Conservation (phyloP, 1,140 invertebrate species). For the Probaryconus sp. region DNA sequence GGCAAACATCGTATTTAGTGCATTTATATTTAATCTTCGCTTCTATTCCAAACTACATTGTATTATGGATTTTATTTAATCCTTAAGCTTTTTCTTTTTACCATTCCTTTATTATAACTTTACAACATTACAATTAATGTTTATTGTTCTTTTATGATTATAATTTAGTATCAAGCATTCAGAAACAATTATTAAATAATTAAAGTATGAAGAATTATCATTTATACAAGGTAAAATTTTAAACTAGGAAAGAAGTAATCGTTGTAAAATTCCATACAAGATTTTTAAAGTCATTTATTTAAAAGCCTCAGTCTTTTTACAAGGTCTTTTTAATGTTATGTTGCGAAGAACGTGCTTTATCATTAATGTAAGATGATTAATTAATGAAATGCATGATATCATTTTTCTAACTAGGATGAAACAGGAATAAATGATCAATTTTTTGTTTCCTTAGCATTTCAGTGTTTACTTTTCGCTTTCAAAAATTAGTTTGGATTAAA, state of each 20-base stretch:
- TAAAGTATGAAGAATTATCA: no score
- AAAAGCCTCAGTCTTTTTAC: conserved; percentile 18
- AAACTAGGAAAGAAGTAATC: neutral
- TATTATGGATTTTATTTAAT: conserved; percentile 13
- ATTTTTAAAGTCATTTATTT: conserved; percentile 17
- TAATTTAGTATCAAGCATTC: no score
- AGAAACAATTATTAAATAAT: no score
- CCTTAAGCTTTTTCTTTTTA: conserved; percentile 8
- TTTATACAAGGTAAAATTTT: neutral
- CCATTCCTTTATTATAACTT: neutral
- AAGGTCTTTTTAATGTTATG: conserved; percentile 13
- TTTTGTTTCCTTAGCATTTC: no score
- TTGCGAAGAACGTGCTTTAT: conserved; percentile 13
- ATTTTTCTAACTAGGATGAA: no score
- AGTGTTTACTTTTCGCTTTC: no score
- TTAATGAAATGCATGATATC: neutral
- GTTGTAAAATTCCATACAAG: neutral
- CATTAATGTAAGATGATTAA: neutral
- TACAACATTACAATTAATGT: neutral
- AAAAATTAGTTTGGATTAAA: no score
- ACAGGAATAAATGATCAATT: no score
- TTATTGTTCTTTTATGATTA: no score
- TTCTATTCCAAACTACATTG: no score
- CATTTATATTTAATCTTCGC: no score
- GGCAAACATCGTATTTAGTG: no score